Evolutionary conservation across 2,797 vertebrate species (phyloP).

Genomic region (Picus viridis): DNA sequence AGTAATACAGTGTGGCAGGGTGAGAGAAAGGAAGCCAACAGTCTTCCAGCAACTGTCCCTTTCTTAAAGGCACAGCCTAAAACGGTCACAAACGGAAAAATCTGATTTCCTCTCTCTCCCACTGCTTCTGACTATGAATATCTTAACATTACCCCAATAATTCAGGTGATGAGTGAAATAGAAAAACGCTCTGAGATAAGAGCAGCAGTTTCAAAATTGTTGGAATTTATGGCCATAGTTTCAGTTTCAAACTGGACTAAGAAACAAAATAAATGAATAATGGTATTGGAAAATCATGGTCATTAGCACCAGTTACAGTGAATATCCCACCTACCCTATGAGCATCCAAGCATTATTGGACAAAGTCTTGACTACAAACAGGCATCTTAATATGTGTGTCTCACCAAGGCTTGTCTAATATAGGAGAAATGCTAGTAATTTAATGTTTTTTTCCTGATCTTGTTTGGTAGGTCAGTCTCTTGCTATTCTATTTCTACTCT

Average conservation of each 20-base stretch:
- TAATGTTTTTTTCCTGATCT: neutral
- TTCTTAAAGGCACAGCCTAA: too few species aligned
- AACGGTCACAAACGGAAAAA: too few species aligned
- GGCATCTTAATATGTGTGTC: neutral
- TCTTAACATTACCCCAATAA: neutral
- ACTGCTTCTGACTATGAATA: neutral
- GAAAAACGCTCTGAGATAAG: neutral
- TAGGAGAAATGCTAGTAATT: neutral
- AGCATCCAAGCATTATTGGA: neutral
- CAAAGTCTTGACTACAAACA: neutral
- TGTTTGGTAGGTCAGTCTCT: neutral
- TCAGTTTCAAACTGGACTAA: neutral
- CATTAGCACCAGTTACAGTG: neutral
- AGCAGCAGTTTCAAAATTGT: neutral
- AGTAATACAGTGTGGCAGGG: too few species aligned
- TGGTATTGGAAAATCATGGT: neutral
- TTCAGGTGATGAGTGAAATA: fast-evolving
- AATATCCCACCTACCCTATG: neutral
- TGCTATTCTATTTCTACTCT: neutral
- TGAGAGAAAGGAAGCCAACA: too few species aligned
- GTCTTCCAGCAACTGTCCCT: too few species aligned
- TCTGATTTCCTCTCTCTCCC: neutral
- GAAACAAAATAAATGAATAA: neutral
- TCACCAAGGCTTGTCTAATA: neutral
- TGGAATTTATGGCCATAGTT: neutral